Base-by-base conservation (phyloP, 2,797 vertebrate genomes). In the Spinus olivaceus region DNA sequence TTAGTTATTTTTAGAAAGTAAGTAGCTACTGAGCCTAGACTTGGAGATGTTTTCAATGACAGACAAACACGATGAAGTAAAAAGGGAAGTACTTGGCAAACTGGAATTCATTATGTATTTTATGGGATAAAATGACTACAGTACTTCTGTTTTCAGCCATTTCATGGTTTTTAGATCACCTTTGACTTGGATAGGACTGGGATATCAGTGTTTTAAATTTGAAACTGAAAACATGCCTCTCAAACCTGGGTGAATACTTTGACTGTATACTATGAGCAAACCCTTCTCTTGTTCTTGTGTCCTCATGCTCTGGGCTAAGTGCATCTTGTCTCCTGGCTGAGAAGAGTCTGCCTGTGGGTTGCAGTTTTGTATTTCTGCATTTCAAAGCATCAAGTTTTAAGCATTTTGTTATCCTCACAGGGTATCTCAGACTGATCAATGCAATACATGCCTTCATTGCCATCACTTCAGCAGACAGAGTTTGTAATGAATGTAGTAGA, bases 361-460 rank as follows among this genome's bases (percentile, higher is more conserved):
- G 39, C 61, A 85, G 92, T 57, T 96, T 79, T 82, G 39, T 81
- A 65, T 94, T 93, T 96, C 84, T 95, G 32, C 67, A 78, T 85
- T 90, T 92, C 39, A 8, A 64, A 61, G 50, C 69, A 37, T 95
- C 54, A 74, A 54, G 33, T 92, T 87, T 82, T 88, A 65, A 80
- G 57, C 41, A 25, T 87, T 82, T 73, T 74, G 19, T 87, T 83
- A 81, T 46, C 28, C n/a, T 86, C 57, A 72, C 3, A 1, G n/a
- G 39, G 2, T 37, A 82, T 77, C 64, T 89, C 18, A 41, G 69
- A 32, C 65, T 70, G 64, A 78, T 87, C 25, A 8, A 90, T 86
- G 33, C 42, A 67, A 92, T 47, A 65, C 57, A 61, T 1, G 1
- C 81, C 3, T 2, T 86, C 50, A 33, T 50, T 78, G 65, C 72